Percentiles rank a stretch among this genome's conserved stretches.
Conservation (phyloP, 2,888 invertebrate species). For the Coenonympha arcania region DNA sequence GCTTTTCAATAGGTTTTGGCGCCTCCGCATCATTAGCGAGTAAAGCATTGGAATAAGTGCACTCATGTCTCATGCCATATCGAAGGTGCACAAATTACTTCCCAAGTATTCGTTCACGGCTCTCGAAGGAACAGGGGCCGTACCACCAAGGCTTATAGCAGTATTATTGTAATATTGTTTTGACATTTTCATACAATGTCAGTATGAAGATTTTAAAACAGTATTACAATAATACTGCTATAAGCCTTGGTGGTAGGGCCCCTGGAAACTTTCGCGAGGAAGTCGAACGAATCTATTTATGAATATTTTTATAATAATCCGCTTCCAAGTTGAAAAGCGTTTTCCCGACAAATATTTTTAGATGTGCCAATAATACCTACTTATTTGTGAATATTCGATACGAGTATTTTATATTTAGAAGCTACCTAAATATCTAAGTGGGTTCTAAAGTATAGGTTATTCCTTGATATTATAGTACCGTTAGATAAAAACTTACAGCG, state of each 20-base stretch:
- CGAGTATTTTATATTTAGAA: too few relatives aligned
- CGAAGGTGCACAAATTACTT: neutral
- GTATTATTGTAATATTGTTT: too few relatives aligned
- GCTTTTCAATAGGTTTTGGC: neutral
- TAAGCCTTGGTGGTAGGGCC: too few relatives aligned
- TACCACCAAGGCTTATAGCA: too few relatives aligned
- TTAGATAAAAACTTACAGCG: too few relatives aligned
- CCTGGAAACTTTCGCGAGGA: neutral
- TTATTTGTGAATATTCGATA: too few relatives aligned
- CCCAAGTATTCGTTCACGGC: neutral
- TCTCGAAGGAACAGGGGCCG: neutral
- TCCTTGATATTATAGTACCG: too few relatives aligned
- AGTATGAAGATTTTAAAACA: too few relatives aligned
- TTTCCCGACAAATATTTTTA: neutral
- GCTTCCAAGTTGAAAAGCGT: neutral
- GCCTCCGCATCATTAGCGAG: slow-evolving; percentile 3
- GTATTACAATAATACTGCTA: too few relatives aligned
- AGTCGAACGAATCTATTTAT: neutral
- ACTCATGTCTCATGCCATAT: neutral
- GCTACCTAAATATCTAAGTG: too few relatives aligned
- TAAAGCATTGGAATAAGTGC: neutral
- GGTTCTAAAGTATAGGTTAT: too few relatives aligned
- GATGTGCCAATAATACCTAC: neutral
- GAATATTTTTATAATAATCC: neutral
- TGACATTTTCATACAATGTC: too few relatives aligned